Base-by-base conservation (phyloP, 2,888 invertebrate genomes). In the Macroteleia sp. region DNA sequence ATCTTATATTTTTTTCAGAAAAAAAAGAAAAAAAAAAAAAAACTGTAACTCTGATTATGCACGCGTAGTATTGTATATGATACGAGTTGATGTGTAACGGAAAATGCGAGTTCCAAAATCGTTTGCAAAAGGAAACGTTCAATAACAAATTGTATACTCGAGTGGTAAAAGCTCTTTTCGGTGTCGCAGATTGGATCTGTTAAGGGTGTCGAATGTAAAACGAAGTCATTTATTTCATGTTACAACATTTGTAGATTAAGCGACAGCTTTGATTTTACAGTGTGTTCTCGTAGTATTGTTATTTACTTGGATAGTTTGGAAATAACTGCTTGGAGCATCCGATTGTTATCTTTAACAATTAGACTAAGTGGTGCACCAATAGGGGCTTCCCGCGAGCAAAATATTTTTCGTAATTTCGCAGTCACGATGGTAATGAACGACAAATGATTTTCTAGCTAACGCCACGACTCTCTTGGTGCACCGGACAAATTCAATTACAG, bases 261-360 rank as follows among this genome's bases (percentile, higher is more conserved):
- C 59, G 59, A 41, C 59, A 69, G 59, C 39, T 56, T 59, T 69
- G 28, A 59, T 59, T 59, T 57, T 8, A 42, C 34, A 34, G 50
- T 50, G 67, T 57, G 67, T 56, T 59, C 17, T 59, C 42, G 69
- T 69, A 69, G 69, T 69, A 42, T 59, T 59, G 52, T 69, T 52
- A 69, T 52, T 69, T 41, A 50, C 56, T 52, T 52, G 64, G 12
- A 46, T 69, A 69, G 50, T 69, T 71, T 61, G 44, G 22, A 71
- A 41, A 62, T 62, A 71, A 71, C 52, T 54, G 71, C 71, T 71
- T 62, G 52, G 32, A 71, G 71, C 54, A 71, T 71, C 54, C 48
- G 41, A 73, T 73, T 48, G 62, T 62, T 64, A 64, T 32, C 14
- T 46, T 64, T 48, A 73, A 64, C 73, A 62, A 42, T 28, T 52